Evolutionary conservation across 2,797 vertebrate genomes (phyloP).

Genomic region (Gymnoscopelus braueri): DNA sequence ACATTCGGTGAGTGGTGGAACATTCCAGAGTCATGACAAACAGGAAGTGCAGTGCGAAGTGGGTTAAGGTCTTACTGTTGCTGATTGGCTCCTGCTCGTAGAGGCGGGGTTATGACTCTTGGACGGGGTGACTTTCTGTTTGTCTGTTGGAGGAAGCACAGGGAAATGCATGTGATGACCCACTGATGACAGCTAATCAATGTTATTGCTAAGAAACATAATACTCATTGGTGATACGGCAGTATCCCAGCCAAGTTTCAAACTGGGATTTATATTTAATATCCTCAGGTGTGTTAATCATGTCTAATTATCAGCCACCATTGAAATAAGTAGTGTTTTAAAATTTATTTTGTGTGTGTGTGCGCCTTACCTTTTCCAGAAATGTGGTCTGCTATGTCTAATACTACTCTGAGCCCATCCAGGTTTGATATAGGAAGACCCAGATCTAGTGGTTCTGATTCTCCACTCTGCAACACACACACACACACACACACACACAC

Average conservation of each 20-base stretch:
- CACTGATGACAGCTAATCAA: neutral
- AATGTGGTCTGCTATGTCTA: slow-evolving; percentile 87
- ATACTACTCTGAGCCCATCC: slow-evolving; percentile 93
- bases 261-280: too few species aligned
- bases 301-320: too few species aligned
- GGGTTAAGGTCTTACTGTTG: slow-evolving; percentile 85
- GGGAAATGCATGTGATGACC: neutral
- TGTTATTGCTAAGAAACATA: too few species aligned
- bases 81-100: slow-evolving; percentile 84
- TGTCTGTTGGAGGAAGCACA: slow-evolving; percentile 79
- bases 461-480: slow-evolving; percentile 86
- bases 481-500: slow-evolving; percentile 25
- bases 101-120: slow-evolving; percentile 78
- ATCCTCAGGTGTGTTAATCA: too few species aligned
- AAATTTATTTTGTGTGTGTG: too few species aligned
- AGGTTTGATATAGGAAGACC: slow-evolving; percentile 97
- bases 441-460: slow-evolving; percentile 93
- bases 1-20: slow-evolving; percentile 72
- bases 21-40: slow-evolving; percentile 64
- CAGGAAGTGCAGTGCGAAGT: slow-evolving; percentile 14
- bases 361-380: slow-evolving; percentile 85
- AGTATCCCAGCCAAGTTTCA: too few species aligned
- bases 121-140: slow-evolving; percentile 80
- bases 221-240: too few species aligned
- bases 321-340: too few species aligned